Percentiles rank a stretch among this genome's conserved stretches.
Evolutionary conservation across 2,888 invertebrate species (phyloP).

Genomic region (Noctua janthina): DNA sequence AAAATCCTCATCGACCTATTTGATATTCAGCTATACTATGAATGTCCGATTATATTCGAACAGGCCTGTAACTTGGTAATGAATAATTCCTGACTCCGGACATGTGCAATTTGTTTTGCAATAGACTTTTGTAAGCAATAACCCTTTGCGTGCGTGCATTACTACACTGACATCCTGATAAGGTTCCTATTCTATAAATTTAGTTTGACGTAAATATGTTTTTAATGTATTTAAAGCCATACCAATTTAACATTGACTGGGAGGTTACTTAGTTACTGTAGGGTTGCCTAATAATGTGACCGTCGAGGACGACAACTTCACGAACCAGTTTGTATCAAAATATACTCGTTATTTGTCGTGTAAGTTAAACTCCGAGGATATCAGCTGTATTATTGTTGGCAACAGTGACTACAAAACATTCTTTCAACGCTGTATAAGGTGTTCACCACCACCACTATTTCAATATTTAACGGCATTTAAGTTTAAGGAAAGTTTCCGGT

Average conservation of each 20-base stretch:
- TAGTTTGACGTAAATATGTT: neutral
- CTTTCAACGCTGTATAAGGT: neutral
- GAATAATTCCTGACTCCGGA: conserved; percentile 32
- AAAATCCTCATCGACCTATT: conserved; percentile 26
- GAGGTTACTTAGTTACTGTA: conserved; percentile 25
- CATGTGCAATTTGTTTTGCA: conserved; percentile 14
- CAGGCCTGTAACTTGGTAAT: neutral
- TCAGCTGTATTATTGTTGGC: conserved; percentile 30
- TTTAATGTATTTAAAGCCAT: neutral
- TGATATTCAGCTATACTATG: conserved; percentile 33
- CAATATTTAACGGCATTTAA: neutral
- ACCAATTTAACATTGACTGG: conserved; percentile 17
- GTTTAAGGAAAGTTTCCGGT: neutral
- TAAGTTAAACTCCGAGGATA: conserved; percentile 18
- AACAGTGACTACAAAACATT: neutral
- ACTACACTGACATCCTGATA: conserved; percentile 2
- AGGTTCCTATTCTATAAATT: conserved; percentile 20
- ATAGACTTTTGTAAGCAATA: conserved; percentile 15
- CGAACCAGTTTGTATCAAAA: conserved; percentile 52
- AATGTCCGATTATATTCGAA: conserved; percentile 26
- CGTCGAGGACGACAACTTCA: conserved; percentile 48
- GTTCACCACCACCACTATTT: neutral
- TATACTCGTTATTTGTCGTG: conserved; percentile 13
- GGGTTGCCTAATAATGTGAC: conserved; percentile 38
- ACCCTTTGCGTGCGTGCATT: conserved; percentile 25